Evolutionary conservation across 2,888 invertebrate genomes (phyloP).

Genomic region (Caprella mutica): DNA sequence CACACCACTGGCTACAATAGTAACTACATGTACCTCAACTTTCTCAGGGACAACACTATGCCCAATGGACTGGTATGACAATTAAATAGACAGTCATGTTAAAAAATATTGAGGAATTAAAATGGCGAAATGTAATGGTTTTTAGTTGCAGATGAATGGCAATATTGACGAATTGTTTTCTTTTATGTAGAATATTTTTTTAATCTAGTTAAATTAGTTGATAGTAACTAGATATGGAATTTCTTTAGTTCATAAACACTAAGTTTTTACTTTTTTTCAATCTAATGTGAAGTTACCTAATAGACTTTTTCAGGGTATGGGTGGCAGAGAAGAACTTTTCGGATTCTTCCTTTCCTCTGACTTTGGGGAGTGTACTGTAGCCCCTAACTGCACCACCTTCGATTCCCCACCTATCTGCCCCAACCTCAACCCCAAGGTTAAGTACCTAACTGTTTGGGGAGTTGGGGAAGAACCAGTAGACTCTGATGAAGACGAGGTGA

Average conservation of each 20-base stretch:
- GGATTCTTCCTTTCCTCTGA: slow-evolving; percentile 78
- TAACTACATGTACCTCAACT: slow-evolving; percentile 83
- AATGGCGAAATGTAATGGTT: no score
- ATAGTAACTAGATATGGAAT: no score
- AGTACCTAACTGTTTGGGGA: slow-evolving; percentile 17
- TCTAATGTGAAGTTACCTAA: no score
- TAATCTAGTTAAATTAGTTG: no score
- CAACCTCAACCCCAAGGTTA: slow-evolving; percentile 13
- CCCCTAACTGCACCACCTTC: slow-evolving; percentile 67
- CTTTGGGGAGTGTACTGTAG: slow-evolving; percentile 71
- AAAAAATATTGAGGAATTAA: no score
- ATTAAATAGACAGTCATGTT: neutral
- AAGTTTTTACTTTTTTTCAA: no score
- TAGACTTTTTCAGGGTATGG: slow-evolving; percentile 72
- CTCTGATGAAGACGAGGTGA: slow-evolving; percentile 18
- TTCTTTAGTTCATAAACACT: no score
- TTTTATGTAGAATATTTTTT: no score
- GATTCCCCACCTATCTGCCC: slow-evolving; percentile 50
- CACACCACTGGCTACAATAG: slow-evolving; percentile 69
- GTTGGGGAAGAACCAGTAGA: slow-evolving; percentile 18
- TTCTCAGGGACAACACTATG: slow-evolving; percentile 74
- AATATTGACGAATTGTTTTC: no score
- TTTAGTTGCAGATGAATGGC: no score
- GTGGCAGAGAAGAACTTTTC: slow-evolving; percentile 80
- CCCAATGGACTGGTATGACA: slow-evolving; percentile 63